A percentile compares a stretch with the other conserved stretches of the same genome.
These are phyloP conservation scores for Cheilosia vulpina DNA, from an alignment of 2,888 invertebrate genomes.

Conservation along the genomic window DNA sequence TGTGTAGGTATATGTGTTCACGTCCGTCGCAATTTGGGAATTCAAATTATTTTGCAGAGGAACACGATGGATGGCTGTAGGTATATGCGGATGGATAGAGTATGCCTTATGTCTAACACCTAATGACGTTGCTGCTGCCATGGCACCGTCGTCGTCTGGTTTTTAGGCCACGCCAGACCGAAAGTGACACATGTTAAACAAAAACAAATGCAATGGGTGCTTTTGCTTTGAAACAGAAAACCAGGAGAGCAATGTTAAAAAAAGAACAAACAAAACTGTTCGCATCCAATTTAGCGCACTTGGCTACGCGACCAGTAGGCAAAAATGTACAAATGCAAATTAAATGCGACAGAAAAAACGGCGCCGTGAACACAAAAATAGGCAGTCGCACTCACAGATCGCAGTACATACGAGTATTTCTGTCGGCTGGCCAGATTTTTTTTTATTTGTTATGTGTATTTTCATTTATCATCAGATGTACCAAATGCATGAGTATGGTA, in stretches of 20 bases:
- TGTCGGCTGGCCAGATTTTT: conserved; percentile 19
- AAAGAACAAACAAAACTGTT: conserved; percentile 36
- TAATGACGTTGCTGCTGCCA: conserved; percentile 42
- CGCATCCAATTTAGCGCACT: conserved; percentile 60
- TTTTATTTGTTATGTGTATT: conserved; percentile 15
- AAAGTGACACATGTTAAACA: conserved; percentile 40
- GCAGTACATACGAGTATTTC: conserved; percentile 4
- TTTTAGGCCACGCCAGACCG: conserved; percentile 67
- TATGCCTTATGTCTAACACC: conserved; percentile 46
- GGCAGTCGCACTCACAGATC: background rate
- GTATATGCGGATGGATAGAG: conserved; percentile 32
- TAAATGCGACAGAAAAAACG: conserved; percentile 51
- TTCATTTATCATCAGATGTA: background rate
- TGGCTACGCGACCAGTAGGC: conserved; percentile 58
- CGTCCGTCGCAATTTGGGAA: conserved; percentile 62
- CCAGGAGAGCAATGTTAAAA: conserved; percentile 38
- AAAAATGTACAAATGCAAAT: conserved; percentile 61
- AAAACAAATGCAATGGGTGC: conserved; percentile 28
- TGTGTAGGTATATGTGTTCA: conserved; percentile 16
- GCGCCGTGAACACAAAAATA: conserved; percentile 27
- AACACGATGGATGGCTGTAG: conserved; percentile 43
- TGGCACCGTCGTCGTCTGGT: conserved; percentile 20
- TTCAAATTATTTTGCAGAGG: conserved; percentile 67
- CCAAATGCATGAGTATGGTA: background rate
- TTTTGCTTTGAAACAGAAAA: conserved; percentile 30